phyloP scores from a whole-genome alignment of 2,797 vertebrate genomes.

The Buceros bicornis region DNA sequence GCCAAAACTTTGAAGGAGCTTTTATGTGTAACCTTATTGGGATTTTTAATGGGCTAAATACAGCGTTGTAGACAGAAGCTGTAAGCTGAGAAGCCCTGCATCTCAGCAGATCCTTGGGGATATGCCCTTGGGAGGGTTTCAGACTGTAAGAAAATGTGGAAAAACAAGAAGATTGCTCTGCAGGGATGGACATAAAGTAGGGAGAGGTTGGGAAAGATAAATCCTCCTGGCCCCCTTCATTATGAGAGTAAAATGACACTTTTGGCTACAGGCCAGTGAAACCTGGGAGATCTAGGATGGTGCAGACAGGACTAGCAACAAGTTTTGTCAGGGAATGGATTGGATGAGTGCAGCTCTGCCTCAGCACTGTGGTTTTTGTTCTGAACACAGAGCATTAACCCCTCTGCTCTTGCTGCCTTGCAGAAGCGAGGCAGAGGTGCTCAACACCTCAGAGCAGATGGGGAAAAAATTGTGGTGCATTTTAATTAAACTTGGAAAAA shows the following conservation, averaged over 20 bases:
- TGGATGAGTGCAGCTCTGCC: conserved; percentile 39
- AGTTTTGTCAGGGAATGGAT: conserved; percentile 74
- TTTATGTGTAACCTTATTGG: conserved; percentile 57
- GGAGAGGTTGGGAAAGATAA: conserved; percentile 75
- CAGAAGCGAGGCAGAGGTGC: not conserved
- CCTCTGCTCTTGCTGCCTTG: conserved; percentile 24
- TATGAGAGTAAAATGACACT: conserved; percentile 78
- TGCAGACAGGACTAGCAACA: conserved; percentile 74
- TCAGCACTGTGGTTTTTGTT: conserved; percentile 48
- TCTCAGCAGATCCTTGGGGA: conserved; percentile 70
- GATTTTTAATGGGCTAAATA: conserved; percentile 70
- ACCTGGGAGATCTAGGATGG: conserved; percentile 71
- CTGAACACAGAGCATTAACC: conserved; percentile 53
- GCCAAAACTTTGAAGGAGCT: conserved; percentile 66
- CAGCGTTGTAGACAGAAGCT: conserved; percentile 60
- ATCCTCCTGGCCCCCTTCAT: conserved; percentile 75
- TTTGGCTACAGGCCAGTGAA: conserved; percentile 76
- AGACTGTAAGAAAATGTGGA: conserved; percentile 81
- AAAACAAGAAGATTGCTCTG: conserved; percentile 79
- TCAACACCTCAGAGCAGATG: not conserved
- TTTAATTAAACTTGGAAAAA: conserved; percentile 65
- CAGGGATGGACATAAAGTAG: conserved; percentile 73
- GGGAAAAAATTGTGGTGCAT: not conserved
- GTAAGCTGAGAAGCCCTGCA: conserved; percentile 63
- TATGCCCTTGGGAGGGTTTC: conserved; percentile 75